These are phyloP conservation scores for Aphelocoma californica DNA, from an alignment of 2,797 vertebrate species.

Conservation along the genomic window DNA sequence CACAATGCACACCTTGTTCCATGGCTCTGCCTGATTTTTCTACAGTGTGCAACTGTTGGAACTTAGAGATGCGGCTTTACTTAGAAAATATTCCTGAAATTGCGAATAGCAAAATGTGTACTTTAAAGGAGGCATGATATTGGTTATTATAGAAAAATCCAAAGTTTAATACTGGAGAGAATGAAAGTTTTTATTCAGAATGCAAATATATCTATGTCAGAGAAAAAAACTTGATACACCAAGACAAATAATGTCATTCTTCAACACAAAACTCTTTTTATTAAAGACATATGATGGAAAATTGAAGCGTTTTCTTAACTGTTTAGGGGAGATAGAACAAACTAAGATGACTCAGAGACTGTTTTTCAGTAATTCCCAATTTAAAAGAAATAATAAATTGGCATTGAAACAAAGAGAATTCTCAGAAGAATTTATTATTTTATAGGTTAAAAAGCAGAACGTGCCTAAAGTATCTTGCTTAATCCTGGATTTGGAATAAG, in stretches of 20 bases:
- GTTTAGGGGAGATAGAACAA: background rate
- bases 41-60: background rate
- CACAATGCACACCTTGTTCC: constrained; percentile 53
- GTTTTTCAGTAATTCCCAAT: background rate
- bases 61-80: background rate
- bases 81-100: constrained; percentile 7
- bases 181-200: background rate
- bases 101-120: background rate
- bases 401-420: background rate
- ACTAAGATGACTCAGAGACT: background rate
- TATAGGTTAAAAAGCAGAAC: background rate
- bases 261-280: background rate
- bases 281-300: background rate
- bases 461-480: background rate
- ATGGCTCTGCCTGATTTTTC: background rate
- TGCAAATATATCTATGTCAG: background rate
- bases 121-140: background rate
- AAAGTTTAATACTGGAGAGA: background rate
- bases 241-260: background rate
- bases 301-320: background rate
- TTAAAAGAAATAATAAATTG: background rate
- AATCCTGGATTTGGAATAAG: background rate
- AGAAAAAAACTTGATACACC: background rate
- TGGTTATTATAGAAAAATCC: background rate
- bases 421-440: background rate